Conservation (phyloP, 2,888 invertebrate genomes). For the Campaea margaritaria region DNA sequence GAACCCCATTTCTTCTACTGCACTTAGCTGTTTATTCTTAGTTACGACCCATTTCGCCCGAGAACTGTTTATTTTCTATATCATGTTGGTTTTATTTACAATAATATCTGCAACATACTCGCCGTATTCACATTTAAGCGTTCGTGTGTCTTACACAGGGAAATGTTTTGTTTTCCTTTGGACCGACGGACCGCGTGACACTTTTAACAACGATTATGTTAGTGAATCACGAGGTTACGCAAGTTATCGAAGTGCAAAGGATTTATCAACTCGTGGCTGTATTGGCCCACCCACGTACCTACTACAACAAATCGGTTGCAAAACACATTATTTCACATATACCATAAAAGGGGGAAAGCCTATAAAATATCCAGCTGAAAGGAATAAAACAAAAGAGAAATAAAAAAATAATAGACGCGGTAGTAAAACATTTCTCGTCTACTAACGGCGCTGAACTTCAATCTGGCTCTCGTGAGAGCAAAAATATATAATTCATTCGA, state of each 20-base stretch:
- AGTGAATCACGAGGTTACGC: slow-evolving; percentile 22
- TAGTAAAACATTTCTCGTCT: slow-evolving; percentile 34
- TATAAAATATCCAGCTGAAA: slow-evolving; percentile 16
- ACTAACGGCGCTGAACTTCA: slow-evolving; percentile 38
- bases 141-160: slow-evolving; percentile 10
- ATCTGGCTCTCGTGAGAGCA: slow-evolving; percentile 42
- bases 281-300: too few relatives aligned
- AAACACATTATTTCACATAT: not conserved
- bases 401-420: slow-evolving; percentile 22
- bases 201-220: slow-evolving; percentile 23
- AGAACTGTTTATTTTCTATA: slow-evolving; percentile 59
- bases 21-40: slow-evolving; percentile 68
- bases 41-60: slow-evolving; percentile 64
- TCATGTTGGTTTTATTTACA: slow-evolving; percentile 54
- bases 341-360: not conserved
- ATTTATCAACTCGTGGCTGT: not conserved
- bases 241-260: slow-evolving; percentile 15
- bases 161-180: too few relatives aligned
- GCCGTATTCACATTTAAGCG: slow-evolving; percentile 27
- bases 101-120: slow-evolving; percentile 42
- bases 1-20: slow-evolving; percentile 52
- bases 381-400: slow-evolving; percentile 21
- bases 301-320: slow-evolving; percentile 2
- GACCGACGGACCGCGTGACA: too few relatives aligned
- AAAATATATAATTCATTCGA: slow-evolving; percentile 52